phyloP scores from a whole-genome alignment of 2,113 vertebrate species.

The Martes martes region DNA sequence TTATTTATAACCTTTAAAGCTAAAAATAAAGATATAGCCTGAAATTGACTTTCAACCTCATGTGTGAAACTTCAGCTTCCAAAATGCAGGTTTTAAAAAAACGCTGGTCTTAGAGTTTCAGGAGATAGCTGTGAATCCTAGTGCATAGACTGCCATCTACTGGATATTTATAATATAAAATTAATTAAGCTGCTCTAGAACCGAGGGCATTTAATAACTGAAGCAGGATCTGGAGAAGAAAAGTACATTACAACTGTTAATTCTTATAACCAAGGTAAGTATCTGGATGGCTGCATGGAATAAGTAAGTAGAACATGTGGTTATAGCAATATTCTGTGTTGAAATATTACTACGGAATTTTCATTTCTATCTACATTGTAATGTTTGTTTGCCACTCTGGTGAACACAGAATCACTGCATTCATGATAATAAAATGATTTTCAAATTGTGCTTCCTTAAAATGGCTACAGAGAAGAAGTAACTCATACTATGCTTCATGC shows the following conservation, averaged over 20 bases:
- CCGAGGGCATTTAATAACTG: not conserved
- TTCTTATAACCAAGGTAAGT: slow-evolving; percentile 33
- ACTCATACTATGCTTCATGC: not conserved
- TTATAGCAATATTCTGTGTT: not conserved
- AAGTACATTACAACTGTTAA: not conserved
- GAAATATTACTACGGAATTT: not conserved
- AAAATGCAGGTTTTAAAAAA: not conserved
- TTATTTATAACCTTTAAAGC: not conserved
- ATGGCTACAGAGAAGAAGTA: not conserved
- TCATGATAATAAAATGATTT: not conserved
- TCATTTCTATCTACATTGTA: not conserved
- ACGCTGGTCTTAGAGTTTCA: not conserved
- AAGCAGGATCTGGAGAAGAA: not conserved
- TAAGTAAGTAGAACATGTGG: not conserved
- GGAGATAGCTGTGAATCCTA: not conserved
- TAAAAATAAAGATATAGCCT: not conserved
- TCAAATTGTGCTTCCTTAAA: not conserved
- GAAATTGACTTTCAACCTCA: not conserved
- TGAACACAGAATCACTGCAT: not conserved
- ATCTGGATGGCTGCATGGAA: not conserved
- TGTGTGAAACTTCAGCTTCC: not conserved
- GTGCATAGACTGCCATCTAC: slow-evolving; percentile 82
- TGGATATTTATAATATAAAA: slow-evolving; percentile 59
- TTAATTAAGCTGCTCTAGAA: not conserved
- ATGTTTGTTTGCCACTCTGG: not conserved